Percentiles rank a stretch among this genome's conserved stretches.
phyloP scores from a whole-genome alignment of 1,140 invertebrate genomes.

The Papilio aristodemus region DNA sequence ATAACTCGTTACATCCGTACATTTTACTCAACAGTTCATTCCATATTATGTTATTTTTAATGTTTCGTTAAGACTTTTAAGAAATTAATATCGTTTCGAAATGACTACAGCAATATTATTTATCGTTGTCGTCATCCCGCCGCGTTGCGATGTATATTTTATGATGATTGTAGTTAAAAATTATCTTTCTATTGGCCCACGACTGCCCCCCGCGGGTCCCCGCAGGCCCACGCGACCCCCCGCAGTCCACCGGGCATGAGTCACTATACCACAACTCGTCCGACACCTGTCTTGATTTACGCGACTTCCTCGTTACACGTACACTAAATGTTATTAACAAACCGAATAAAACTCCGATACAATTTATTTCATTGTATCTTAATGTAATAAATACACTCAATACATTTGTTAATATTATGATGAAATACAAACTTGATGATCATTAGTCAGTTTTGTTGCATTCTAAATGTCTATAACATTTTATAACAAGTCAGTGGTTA shows the following conservation, averaged over 20 bases:
- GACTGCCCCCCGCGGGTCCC: not conserved
- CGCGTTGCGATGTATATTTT: conserved; percentile 14
- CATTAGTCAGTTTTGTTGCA: no score
- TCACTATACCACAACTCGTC: conserved; percentile 17
- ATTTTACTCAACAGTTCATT: no score
- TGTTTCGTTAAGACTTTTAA: conserved; percentile 1
- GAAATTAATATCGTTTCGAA: not conserved
- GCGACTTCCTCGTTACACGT: conserved; percentile 6
- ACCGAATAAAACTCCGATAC: not conserved
- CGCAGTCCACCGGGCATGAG: not conserved
- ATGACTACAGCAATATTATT: not conserved
- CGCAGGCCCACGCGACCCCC: not conserved
- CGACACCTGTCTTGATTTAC: conserved; percentile 24
- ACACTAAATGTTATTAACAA: not conserved
- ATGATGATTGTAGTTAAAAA: conserved; percentile 29
- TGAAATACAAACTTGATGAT: no score
- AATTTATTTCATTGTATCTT: not conserved
- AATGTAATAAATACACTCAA: not conserved
- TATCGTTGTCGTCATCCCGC: not conserved
- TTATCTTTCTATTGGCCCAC: conserved; percentile 5
- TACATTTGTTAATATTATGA: no score
- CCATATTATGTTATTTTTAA: no score
- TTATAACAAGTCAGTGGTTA: no score
- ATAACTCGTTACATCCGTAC: no score
- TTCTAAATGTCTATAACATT: no score